Base-by-base conservation (phyloP, 2,797 vertebrate genomes). In the Setipinna tenuifilis region DNA sequence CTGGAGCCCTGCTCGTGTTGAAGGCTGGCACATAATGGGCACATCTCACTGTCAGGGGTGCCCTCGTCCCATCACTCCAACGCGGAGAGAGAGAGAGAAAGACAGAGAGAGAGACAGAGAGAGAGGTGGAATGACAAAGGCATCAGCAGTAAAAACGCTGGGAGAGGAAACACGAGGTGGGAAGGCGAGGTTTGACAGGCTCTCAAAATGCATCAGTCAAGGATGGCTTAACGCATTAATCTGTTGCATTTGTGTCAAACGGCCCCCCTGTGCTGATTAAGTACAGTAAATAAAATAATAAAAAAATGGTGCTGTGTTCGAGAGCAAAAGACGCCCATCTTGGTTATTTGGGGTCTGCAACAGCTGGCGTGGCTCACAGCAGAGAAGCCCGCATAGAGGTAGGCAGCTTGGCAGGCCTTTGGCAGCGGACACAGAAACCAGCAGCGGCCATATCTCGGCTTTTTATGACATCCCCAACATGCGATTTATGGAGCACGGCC, bases 11-110 rank as follows among this genome's bases (percentile, higher is more conserved):
- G 17, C 7, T 41, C 25, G 71, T 78, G 71, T 82, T 31, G 54
- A 82, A 50, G 54, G 81, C 71, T 78, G 71, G 71, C 71, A 78
- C 9, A 78, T 78, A 78, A 78, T 78, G 71, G 71, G 71, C 71
- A 78, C 17, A 44, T 78, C 71, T 78, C 71, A 41, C 71, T 78
- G 71, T 78, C 71, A 78, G 71, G 71, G 46, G 35, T 82, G 21
- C 54, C 54, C 81, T 78, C 41, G 35, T 44, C 71, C 35, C 71
- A 78, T 78, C 71, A 19, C 31, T 78, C 71, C 12, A 35, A n/a
- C 2, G 50, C 9, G 9, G 2, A 3, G 50, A 54, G 50, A 54
- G 9, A 54, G 50, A 54, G 50, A 14, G 50, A 54, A 7, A 54
- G 14, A 10, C 2, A 10, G 50, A 54, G 50, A 54, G 50, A 54